Evolutionary conservation across 2,888 invertebrate genomes (phyloP).

Genomic region (Anorthoa munda): DNA sequence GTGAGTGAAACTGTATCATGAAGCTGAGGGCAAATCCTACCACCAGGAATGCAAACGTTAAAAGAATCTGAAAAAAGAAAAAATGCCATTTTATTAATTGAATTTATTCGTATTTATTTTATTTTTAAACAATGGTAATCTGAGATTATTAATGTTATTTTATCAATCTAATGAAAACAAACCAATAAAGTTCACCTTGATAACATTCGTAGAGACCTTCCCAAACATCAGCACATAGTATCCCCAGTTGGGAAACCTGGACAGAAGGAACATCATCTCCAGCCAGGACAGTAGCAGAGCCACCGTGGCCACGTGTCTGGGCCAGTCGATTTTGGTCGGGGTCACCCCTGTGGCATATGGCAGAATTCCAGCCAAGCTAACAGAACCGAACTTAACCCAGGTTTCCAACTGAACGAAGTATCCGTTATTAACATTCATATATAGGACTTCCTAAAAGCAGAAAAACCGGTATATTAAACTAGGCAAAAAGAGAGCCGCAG

Average conservation of each 20-base stretch:
- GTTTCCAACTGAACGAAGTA: slow-evolving; percentile 88
- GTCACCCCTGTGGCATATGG: slow-evolving; percentile 55
- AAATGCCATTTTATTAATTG: background rate
- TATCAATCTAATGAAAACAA: background rate
- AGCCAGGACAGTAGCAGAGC: slow-evolving; percentile 90
- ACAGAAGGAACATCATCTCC: slow-evolving; percentile 90
- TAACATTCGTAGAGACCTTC: slow-evolving; percentile 90
- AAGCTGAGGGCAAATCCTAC: slow-evolving; percentile 90
- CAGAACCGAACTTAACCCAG: slow-evolving; percentile 87
- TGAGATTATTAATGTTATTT: background rate
- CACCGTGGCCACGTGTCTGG: slow-evolving; percentile 86
- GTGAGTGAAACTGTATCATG: slow-evolving; percentile 88
- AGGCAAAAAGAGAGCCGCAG: background rate
- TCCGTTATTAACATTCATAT: slow-evolving; percentile 82
- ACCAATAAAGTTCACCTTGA: slow-evolving; percentile 81
- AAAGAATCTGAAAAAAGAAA: slow-evolving; percentile 82
- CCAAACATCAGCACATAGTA: slow-evolving; percentile 92
- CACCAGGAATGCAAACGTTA: slow-evolving; percentile 78
- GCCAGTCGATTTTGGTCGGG: slow-evolving; percentile 74
- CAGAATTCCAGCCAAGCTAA: slow-evolving; percentile 80
- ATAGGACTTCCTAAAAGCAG: slow-evolving; percentile 85
- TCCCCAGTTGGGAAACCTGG: slow-evolving; percentile 91
- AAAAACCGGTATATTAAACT: background rate
- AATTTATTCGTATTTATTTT: background rate
- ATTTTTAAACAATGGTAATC: background rate